A percentile compares a stretch with the other conserved stretches of the same genome.
Evolutionary conservation across 2,797 vertebrate genomes (phyloP).

Genomic region (Megaceryle alcyon): DNA sequence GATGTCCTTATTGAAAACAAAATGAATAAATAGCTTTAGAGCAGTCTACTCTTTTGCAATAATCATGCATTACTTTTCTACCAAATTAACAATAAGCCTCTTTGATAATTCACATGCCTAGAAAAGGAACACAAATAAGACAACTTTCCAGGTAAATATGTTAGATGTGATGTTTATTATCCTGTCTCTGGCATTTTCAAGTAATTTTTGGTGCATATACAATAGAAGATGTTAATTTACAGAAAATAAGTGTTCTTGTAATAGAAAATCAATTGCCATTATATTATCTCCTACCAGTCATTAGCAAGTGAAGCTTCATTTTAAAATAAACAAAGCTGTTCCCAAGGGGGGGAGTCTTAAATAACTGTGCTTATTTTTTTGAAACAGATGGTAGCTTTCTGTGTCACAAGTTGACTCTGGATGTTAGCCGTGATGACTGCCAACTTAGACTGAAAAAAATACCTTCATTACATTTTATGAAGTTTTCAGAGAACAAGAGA

Average conservation of each 20-base stretch:
- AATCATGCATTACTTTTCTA: conserved; percentile 11
- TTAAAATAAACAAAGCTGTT: not conserved
- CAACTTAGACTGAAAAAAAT: not conserved
- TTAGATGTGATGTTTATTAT: not conserved
- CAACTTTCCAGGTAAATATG: not conserved
- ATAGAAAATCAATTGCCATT: not conserved
- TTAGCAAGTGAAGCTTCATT: not conserved
- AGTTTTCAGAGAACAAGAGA: not conserved
- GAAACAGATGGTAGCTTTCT: not conserved
- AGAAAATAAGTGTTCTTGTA: not conserved
- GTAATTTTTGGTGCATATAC: not conserved
- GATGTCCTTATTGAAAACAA: not conserved
- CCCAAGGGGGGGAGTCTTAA: not conserved
- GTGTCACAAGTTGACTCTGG: not conserved
- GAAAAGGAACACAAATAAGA: not conserved
- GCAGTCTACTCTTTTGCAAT: not conserved
- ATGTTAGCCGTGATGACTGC: not conserved
- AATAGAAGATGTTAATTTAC: not conserved
- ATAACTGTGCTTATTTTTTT: not conserved
- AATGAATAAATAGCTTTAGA: not conserved
- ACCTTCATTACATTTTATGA: not conserved
- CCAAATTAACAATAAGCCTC: not conserved
- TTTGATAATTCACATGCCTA: not conserved
- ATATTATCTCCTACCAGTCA: not conserved
- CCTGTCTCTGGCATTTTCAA: not conserved